These are phyloP conservation scores for Sitta europaea DNA, from an alignment of 2,113 vertebrate species.

Conservation along the genomic window DNA sequence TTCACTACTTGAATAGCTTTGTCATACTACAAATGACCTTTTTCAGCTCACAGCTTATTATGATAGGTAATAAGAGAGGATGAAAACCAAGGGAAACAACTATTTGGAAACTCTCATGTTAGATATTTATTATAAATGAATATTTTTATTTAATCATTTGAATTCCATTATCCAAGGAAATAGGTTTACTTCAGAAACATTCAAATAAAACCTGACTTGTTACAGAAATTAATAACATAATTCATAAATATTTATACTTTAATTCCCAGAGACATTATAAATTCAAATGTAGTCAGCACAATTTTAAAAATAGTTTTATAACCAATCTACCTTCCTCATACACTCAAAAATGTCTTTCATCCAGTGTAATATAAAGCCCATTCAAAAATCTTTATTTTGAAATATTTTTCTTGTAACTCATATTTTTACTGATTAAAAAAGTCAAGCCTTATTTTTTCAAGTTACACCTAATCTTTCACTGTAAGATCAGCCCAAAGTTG, in stretches of 20 bases:
- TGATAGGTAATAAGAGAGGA: background rate
- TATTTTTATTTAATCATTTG: background rate
- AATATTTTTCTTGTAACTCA: background rate
- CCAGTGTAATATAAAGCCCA: background rate
- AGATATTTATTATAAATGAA: background rate
- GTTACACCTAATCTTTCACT: background rate
- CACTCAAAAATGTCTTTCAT: background rate
- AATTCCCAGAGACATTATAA: background rate
- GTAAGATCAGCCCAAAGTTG: background rate
- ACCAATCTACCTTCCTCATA: background rate
- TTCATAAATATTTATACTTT: constrained; percentile 22
- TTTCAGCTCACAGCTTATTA: background rate
- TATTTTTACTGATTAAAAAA: background rate
- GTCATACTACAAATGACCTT: background rate
- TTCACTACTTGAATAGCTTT: background rate
- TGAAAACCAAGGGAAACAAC: background rate
- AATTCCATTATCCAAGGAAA: background rate
- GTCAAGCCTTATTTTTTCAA: background rate
- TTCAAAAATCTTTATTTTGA: background rate
- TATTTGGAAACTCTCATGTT: background rate
- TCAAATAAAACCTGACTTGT: background rate
- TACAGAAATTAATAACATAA: background rate
- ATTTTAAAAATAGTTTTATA: background rate
- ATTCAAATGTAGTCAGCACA: background rate
- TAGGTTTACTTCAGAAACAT: background rate